Base-by-base conservation (phyloP, 1,140 invertebrate genomes). In the Dendroctonus ponderosae region DNA sequence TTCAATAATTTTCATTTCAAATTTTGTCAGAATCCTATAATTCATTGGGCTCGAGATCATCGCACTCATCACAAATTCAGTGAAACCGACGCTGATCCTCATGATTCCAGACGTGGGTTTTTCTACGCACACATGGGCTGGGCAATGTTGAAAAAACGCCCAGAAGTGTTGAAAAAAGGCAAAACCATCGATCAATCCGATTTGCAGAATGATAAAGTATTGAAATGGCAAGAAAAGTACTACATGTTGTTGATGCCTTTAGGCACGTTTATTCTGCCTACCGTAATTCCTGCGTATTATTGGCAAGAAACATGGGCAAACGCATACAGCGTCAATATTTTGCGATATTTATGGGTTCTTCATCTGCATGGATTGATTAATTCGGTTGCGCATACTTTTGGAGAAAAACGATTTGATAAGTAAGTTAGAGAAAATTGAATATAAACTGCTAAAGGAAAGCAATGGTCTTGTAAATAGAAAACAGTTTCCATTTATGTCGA, bases 311-410 rank as follows among this genome's bases (percentile, higher is more conserved):
- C 85, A 0, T 87, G 87, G 74, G 72, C 75, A 7, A 92, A 91
- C 73, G 85, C 93, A 3, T 96, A 90, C 81, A 93, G 93, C 78
- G 84, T 97, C 1, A 87, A 89, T 4, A 79, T 97, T 71, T 86
- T 97, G 73, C 86, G 96, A 39, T 98, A 96, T 79, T 84, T 87
- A 9, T 86, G 91, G 71, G 91, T 89, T 9, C 82, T 98, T 14
- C 94, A 99, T 76, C 87, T 89, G 68, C 98, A 96, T 6, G 98
- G 96, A 95, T 81, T 95, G 43, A 95, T 98, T 0, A 98, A 98
- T 79, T 95, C 92, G 65, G 91, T 91, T 14, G 96, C 96, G 2
- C 96, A 98, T 80, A 85, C 94, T 72, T 95, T 90, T 81, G 97
- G 97, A 51, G 85, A 86, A 66, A 89, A 88, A 74, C 96, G 96